Evolutionary conservation across 2,113 vertebrate genomes (phyloP).

Genomic region (Leucopternis melanops): DNA sequence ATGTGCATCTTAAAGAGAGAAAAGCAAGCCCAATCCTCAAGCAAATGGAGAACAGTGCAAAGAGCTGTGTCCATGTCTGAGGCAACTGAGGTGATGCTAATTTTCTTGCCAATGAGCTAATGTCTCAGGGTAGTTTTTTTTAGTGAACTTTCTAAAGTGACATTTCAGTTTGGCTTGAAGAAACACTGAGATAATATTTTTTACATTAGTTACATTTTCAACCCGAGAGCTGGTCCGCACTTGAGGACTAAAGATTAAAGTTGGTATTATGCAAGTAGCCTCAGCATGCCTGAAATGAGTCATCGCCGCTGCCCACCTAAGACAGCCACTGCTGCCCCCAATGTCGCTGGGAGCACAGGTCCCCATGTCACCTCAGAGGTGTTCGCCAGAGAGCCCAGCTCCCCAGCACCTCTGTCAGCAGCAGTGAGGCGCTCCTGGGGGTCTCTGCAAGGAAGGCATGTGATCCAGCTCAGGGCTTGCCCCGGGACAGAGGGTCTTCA

Average conservation of each 20-base stretch:
- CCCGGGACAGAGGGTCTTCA: background rate
- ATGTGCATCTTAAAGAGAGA: background rate
- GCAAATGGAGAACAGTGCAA: background rate
- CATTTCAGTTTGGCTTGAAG: slow-evolving; percentile 16
- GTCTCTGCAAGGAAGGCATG: background rate
- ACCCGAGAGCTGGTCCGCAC: background rate
- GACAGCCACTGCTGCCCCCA: background rate
- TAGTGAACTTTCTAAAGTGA: background rate
- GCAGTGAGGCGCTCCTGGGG: background rate
- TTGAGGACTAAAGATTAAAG: background rate
- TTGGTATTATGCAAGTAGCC: background rate
- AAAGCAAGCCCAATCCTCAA: background rate
- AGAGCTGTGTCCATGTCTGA: background rate
- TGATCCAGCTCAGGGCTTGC: background rate
- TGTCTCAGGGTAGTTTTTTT: background rate
- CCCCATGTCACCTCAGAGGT: background rate
- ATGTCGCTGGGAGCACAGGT: rapidly evolving
- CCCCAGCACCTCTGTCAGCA: background rate
- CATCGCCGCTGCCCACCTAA: background rate
- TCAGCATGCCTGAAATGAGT: background rate
- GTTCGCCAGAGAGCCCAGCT: background rate
- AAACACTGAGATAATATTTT: slow-evolving; percentile 5
- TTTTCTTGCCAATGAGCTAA: slow-evolving; percentile 18
- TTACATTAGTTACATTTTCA: background rate
- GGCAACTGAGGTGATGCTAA: background rate